Evolutionary conservation across 92 coral and sea anemone genomes (phyloP).

Genomic region (Bergia sp.): DNA sequence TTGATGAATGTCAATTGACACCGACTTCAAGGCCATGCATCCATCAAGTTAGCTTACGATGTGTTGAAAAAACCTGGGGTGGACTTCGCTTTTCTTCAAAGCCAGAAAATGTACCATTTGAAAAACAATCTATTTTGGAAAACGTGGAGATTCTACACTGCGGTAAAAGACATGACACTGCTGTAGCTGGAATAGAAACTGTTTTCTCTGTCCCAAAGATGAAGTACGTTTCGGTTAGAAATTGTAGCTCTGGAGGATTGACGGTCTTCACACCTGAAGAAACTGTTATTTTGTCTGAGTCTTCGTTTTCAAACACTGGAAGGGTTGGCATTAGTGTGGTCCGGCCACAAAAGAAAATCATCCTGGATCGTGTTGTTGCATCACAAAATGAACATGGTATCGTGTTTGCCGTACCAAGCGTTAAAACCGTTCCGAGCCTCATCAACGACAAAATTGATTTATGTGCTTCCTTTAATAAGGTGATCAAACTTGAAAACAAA

Average conservation of each 20-base stretch:
- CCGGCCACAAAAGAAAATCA: conserved; percentile 30
- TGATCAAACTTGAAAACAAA: too few species aligned
- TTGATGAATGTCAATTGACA: conserved; percentile 43
- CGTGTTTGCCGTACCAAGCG: conserved; percentile 41
- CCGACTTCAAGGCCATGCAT: not conserved
- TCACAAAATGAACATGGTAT: conserved; percentile 41
- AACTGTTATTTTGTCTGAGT: conserved; percentile 15
- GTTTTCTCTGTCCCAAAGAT: conserved; percentile 44
- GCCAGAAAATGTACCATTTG: conserved; percentile 7
- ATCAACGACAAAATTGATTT: conserved; percentile 45
- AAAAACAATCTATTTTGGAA: conserved; percentile 45
- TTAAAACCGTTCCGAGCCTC: conserved; percentile 44
- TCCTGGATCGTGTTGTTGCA: conserved; percentile 21
- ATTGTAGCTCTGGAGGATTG: conserved; percentile 60
- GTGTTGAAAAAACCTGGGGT: conserved; percentile 64
- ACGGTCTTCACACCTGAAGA: conserved; percentile 6
- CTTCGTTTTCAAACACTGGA: conserved; percentile 22
- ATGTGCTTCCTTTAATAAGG: conserved; percentile 33
- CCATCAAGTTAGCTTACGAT: conserved; percentile 25
- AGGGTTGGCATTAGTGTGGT: conserved; percentile 10
- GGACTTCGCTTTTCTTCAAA: conserved; percentile 36
- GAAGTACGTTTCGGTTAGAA: conserved; percentile 40
- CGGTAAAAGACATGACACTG: conserved; percentile 45
- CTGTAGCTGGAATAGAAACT: conserved; percentile 56
- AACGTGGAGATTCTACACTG: conserved; percentile 58